These are phyloP conservation scores for Seriola dumerili DNA, from an alignment of 2,113 vertebrate genomes.

Conservation along the genomic window DNA sequence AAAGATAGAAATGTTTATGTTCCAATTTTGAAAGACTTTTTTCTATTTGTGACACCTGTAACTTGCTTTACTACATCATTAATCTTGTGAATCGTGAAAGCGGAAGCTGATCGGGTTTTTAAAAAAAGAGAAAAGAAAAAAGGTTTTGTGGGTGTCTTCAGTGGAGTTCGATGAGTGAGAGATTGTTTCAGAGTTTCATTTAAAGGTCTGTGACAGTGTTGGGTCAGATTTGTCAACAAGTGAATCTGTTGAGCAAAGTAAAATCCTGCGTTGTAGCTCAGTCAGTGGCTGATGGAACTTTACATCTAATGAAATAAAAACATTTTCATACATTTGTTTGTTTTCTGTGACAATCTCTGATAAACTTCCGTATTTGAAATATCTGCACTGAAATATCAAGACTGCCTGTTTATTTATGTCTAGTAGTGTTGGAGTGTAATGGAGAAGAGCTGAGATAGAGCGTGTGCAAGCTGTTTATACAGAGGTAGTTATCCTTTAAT, in stretches of 20 bases:
- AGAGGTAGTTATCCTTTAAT: not conserved
- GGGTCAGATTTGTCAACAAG: slow-evolving; percentile 25
- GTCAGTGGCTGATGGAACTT: slow-evolving; percentile 58
- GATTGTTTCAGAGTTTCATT: slow-evolving; percentile 37
- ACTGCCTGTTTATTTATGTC: too few relatives aligned
- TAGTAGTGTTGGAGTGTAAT: too few relatives aligned
- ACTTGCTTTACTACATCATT: slow-evolving; percentile 43
- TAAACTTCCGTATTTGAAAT: not conserved
- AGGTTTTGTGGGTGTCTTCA: slow-evolving; percentile 20
- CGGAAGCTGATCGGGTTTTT: slow-evolving; percentile 10
- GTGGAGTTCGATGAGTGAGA: slow-evolving; percentile 18
- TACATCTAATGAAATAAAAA: slow-evolving; percentile 72
- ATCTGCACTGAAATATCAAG: not conserved
- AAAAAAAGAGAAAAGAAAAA: not conserved
- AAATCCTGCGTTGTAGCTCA: slow-evolving; percentile 51
- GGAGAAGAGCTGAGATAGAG: not conserved
- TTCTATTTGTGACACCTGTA: slow-evolving; percentile 41
- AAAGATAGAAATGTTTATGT: slow-evolving; percentile 13
- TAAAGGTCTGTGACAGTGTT: slow-evolving; percentile 9
- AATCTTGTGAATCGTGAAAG: slow-evolving; percentile 34
- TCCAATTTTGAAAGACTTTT: slow-evolving; percentile 42
- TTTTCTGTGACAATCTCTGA: slow-evolving; percentile 1
- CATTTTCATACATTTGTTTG: slow-evolving; percentile 65
- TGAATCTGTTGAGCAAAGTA: slow-evolving; percentile 28
- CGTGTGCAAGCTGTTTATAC: not conserved